Evolutionary conservation across 2,888 invertebrate genomes (phyloP).

Genomic region (Matsumyia berberina): DNA sequence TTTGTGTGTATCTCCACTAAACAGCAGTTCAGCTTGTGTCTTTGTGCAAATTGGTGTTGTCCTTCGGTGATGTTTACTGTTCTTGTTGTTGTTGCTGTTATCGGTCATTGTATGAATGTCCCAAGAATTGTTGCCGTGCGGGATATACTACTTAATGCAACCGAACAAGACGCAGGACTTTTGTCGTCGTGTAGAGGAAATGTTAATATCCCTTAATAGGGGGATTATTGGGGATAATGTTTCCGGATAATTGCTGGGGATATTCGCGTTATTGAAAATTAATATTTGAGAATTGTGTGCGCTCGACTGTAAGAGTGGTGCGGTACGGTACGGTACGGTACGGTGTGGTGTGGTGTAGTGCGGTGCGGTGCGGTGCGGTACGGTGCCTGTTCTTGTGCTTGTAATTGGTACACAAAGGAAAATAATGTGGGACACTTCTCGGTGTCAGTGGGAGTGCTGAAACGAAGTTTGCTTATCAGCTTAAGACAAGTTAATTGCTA

Average conservation of each 20-base stretch:
- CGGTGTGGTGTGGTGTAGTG: too few species aligned
- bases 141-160: slow-evolving; percentile 71
- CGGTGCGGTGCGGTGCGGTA: background rate
- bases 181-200: slow-evolving; percentile 70
- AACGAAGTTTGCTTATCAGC: slow-evolving; percentile 39
- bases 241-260: slow-evolving; percentile 74
- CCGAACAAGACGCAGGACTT: slow-evolving; percentile 67
- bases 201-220: slow-evolving; percentile 76
- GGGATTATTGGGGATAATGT: slow-evolving; percentile 75
- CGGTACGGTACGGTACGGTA: too few species aligned
- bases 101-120: slow-evolving; percentile 47
- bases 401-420: slow-evolving; percentile 51
- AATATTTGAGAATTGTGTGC: slow-evolving; percentile 69
- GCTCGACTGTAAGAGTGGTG: slow-evolving; percentile 13
- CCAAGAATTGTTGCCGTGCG: slow-evolving; percentile 60
- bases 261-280: slow-evolving; percentile 76
- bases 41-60: slow-evolving; percentile 72
- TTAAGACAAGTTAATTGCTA: slow-evolving; percentile 57
- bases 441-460: slow-evolving; percentile 45
- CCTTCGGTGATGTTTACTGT: slow-evolving; percentile 72
- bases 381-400: slow-evolving; percentile 2
- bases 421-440: slow-evolving; percentile 52
- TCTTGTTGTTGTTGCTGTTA: slow-evolving; percentile 36
- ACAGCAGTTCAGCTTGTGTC: slow-evolving; percentile 50
- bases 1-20: slow-evolving; percentile 51